phyloP scores from a whole-genome alignment of 2,113 vertebrate genomes.

The Tenrec ecaudatus region DNA sequence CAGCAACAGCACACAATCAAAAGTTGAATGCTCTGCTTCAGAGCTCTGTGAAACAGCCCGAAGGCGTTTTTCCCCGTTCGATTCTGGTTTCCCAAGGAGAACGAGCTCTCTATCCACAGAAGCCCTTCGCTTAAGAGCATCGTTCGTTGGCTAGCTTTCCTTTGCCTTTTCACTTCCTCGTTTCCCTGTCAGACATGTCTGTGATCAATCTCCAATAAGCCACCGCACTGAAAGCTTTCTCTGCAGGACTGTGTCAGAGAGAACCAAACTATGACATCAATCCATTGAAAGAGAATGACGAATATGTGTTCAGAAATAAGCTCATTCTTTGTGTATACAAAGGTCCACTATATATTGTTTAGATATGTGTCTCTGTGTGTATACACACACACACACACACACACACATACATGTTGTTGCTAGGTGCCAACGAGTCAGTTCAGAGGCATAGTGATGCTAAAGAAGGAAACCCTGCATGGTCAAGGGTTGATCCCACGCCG shows the following conservation, averaged over 20 bases:
- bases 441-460: too few species aligned
- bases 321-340: background rate
- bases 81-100: background rate
- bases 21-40: background rate
- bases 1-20: background rate
- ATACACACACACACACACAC: too few species aligned
- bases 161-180: background rate
- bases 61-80: background rate
- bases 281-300: background rate
- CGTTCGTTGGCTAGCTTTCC: background rate
- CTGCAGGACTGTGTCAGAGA: constrained; percentile 11
- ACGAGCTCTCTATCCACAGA: background rate
- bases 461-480: too few species aligned
- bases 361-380: too few species aligned
- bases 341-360: background rate
- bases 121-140: background rate
- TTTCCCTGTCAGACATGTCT: background rate
- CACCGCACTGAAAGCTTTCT: background rate
- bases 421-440: too few species aligned
- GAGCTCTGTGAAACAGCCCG: too few species aligned
- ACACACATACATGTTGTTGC: too few species aligned
- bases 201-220: background rate
- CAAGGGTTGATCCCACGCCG: too few species aligned
- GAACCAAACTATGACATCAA: background rate
- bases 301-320: background rate